Percentiles rank a stretch among this genome's conserved stretches.
phyloP scores from a whole-genome alignment of 2,797 vertebrate species.

The Crypturellus tataupa region DNA sequence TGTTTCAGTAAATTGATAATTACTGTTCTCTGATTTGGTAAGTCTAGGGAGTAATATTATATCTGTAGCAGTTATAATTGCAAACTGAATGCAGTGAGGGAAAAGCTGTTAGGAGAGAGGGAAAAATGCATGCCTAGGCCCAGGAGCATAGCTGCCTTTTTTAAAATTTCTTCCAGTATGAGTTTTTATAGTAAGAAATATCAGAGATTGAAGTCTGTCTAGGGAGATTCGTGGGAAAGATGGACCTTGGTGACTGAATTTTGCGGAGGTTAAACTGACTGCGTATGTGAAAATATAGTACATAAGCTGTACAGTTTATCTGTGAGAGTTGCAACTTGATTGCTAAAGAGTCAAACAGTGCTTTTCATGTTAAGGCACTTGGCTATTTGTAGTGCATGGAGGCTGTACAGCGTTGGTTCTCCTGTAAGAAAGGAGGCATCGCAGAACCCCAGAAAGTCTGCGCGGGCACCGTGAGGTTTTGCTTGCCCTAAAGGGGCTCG shows the following conservation, averaged over 20 bases:
- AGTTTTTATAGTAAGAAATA: not conserved
- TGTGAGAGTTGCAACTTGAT: not conserved
- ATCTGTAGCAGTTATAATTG: conserved; percentile 15
- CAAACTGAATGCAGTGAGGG: not conserved
- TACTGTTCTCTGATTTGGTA: conserved; percentile 25
- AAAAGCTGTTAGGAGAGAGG: conserved; percentile 12
- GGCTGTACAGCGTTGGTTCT: not conserved
- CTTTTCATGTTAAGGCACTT: not conserved
- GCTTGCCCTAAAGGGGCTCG: not conserved
- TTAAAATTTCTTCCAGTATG: not conserved
- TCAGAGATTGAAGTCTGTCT: accelerated
- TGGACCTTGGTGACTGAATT: not conserved
- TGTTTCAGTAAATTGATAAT: conserved; percentile 42
- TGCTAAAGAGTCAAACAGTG: not conserved
- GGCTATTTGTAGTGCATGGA: not conserved
- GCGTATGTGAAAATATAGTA: not conserved
- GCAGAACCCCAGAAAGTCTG: not conserved
- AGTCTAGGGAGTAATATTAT: conserved; percentile 30
- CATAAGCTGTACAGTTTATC: accelerated
- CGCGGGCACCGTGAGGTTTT: conserved; percentile 9
- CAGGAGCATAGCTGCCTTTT: not conserved
- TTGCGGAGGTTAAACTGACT: not conserved
- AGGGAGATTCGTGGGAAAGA: not conserved
- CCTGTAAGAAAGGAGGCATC: not conserved
- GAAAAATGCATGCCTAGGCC: not conserved